Conservation (phyloP, 2,888 invertebrate species). For the Diarsia mendica region DNA sequence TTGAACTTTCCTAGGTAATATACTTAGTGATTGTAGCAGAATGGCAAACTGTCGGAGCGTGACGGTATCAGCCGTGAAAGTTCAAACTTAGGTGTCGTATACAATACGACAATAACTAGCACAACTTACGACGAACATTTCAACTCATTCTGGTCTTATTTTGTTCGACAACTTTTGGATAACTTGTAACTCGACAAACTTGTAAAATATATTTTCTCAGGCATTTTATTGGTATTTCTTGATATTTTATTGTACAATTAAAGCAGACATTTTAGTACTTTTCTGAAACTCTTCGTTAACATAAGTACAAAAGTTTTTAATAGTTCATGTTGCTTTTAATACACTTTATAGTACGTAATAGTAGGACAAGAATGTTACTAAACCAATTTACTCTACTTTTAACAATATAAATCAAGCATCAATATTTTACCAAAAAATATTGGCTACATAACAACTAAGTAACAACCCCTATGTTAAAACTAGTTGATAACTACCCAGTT, state of each 20-base stretch:
- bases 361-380: too few relatives aligned
- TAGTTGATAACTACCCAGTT: not conserved
- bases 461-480: not conserved
- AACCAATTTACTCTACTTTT: too few relatives aligned
- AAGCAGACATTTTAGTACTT: not conserved
- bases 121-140: slow-evolving; percentile 39
- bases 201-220: slow-evolving; percentile 29
- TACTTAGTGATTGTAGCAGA: slow-evolving; percentile 10
- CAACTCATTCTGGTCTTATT: slow-evolving; percentile 25
- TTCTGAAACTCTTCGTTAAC: not conserved
- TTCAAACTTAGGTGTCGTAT: slow-evolving; percentile 44
- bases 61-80: slow-evolving; percentile 23
- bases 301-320: slow-evolving; percentile 3
- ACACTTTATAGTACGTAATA: too few relatives aligned
- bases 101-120: slow-evolving; percentile 47
- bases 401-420: not conserved
- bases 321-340: not conserved
- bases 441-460: not conserved
- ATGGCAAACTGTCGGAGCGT: slow-evolving; percentile 12
- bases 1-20: not conserved
- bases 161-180: slow-evolving; percentile 34
- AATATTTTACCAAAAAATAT: not conserved
- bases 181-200: slow-evolving; percentile 9
- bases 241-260: slow-evolving; percentile 32
- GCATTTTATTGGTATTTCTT: slow-evolving; percentile 17